Base-by-base conservation (phyloP, 2,797 vertebrate genomes). In the Babyrousa celebensis region DNA sequence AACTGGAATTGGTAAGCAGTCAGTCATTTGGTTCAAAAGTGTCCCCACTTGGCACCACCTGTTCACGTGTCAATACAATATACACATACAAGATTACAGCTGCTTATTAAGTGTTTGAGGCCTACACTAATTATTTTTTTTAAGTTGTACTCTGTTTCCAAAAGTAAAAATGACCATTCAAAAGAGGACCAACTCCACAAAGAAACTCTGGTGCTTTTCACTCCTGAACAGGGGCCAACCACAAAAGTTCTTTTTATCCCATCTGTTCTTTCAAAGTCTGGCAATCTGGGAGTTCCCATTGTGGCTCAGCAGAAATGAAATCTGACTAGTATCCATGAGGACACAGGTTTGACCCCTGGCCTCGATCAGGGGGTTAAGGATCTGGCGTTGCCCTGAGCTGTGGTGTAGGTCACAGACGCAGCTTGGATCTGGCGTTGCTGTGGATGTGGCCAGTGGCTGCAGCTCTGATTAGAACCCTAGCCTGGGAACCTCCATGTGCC, bases 111-210 rank as follows among this genome's bases (percentile, higher is more conserved):
- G 36, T 40, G 40, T 23, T 27, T 17, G 17, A 93, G 25, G 6
- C 23, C 21, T 43, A 4, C 1, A 23, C 9, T 29, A 48, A 75
- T 93, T 67, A 25, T 52, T 65, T 67, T 43, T 78, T 85, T 80
- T 36, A 74, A 79, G 56, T 48, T 63, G 36, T 87, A 48, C 4
- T n/a, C 9, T 83, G 32, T 82, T 94, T 83, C 86, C 43, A 15
- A 95, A 89, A 92, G 85, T 85, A 52, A 82, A 92, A 92, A 36
- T 10, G 18, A 90, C 83, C 23, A 72, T 48, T 23, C 10, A 54
- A 79, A 56, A 83, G 21, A 65, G 12, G 15, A 27, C 29, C 40
- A 88, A 6, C 62, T 48, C 27, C 74, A 91, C 67, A 32, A 4
- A 77, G 77, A 82, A 74, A 10, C 58, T 63, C 36, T 32, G 80